phyloP scores from a whole-genome alignment of 2,113 vertebrate species.

The Orthonyx spaldingii region DNA sequence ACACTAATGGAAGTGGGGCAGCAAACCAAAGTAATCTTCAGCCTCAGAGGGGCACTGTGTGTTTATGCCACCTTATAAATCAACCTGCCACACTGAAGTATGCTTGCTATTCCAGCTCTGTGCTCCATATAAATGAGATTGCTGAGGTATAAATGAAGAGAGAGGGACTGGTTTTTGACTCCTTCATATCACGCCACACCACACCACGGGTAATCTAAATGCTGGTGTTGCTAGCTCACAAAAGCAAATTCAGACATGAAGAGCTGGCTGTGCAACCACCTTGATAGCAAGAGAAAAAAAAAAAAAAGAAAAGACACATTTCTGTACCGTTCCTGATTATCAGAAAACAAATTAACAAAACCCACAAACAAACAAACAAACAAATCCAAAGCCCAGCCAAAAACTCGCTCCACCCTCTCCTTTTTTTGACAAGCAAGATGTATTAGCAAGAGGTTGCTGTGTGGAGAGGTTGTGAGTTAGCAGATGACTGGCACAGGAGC shows the following conservation, averaged over 20 bases:
- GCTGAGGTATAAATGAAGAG: not conserved
- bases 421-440: not conserved
- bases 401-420: not conserved
- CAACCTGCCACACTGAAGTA: not conserved
- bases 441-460: not conserved
- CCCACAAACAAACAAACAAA: not conserved
- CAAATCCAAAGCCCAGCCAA: not conserved
- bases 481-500: not conserved
- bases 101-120: constrained; percentile 3
- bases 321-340: not conserved
- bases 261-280: not conserved
- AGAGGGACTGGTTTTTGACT: not conserved
- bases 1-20: not conserved
- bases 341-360: not conserved
- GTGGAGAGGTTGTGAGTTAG: not conserved
- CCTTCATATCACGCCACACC: not conserved
- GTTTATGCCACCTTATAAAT: constrained; percentile 39
- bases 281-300: not conserved
- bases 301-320: not conserved
- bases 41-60: not conserved
- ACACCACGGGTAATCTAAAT: not conserved
- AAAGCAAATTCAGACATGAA: not conserved
- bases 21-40: constrained; percentile 10
- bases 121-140: not conserved
- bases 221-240: not conserved